Conservation (phyloP, 2,888 invertebrate genomes). For the Steinernema hermaphroditum region DNA sequence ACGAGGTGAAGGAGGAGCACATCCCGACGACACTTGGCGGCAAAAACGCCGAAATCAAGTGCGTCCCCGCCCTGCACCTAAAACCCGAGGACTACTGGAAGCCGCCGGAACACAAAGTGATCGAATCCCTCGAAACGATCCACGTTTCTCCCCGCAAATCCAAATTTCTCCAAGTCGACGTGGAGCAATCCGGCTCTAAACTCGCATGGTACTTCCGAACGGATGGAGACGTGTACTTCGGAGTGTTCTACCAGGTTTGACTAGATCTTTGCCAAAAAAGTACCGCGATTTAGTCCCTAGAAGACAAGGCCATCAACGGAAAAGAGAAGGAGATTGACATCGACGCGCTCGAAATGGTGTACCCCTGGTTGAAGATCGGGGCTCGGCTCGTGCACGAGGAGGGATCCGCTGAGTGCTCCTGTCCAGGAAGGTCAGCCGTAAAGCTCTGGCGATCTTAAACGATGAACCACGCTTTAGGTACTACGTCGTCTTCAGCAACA, state of each 20-base stretch:
- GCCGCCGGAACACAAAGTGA: conserved; percentile 46
- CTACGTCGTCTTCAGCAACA: conserved; percentile 61
- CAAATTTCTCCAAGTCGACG: conserved; percentile 53
- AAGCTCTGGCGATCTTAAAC: not conserved
- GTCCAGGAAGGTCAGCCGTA: conserved; percentile 49
- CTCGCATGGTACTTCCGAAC: conserved; percentile 64
- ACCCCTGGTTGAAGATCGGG: conserved; percentile 61
- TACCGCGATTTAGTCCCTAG: not conserved
- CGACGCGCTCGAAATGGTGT: conserved; percentile 61
- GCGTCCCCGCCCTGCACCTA: conserved; percentile 55
- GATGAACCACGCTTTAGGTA: conserved; percentile 42
- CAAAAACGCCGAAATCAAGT: conserved; percentile 53
- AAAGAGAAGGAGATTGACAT: conserved; percentile 46
- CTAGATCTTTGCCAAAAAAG: not conserved
- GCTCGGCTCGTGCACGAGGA: conserved; percentile 64
- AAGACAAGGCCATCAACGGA: not conserved
- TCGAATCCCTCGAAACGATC: conserved; percentile 54
- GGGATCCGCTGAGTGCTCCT: conserved; percentile 49
- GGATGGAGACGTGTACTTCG: conserved; percentile 64
- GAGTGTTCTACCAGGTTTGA: conserved; percentile 58
- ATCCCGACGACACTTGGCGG: conserved; percentile 64
- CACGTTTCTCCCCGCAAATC: conserved; percentile 56
- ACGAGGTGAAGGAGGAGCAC: conserved; percentile 55
- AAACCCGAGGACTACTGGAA: conserved; percentile 55
- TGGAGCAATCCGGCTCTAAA: conserved; percentile 37